These are phyloP conservation scores for Microplitis deprimator DNA, from an alignment of 2,888 invertebrate species.

Conservation along the genomic window DNA sequence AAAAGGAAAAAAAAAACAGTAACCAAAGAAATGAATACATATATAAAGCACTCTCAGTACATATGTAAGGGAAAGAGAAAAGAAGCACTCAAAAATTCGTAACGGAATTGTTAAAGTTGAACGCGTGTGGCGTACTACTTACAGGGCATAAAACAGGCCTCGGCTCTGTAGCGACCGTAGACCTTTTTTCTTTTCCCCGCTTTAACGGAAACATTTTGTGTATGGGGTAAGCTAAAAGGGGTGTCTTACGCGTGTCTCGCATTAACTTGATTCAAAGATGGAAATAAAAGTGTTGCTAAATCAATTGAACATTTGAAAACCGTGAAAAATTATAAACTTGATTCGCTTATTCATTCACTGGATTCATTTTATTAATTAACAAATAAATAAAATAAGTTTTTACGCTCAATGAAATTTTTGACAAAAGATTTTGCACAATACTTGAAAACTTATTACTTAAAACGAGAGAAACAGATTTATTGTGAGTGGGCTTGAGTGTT, in stretches of 20 bases:
- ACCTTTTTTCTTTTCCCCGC: background rate
- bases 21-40: conserved; percentile 13
- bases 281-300: conserved; percentile 6
- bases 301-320: background rate
- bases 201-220: conserved; percentile 9
- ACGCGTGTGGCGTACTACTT: conserved; percentile 10
- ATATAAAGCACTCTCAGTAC: background rate
- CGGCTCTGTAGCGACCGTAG: background rate
- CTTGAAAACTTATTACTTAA: too few species aligned
- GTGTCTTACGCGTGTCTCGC: conserved; percentile 21
- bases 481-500: too few species aligned
- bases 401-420: too few species aligned
- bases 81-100: conserved; percentile 35
- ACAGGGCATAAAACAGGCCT: background rate
- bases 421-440: too few species aligned
- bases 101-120: conserved; percentile 22
- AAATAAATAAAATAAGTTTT: too few species aligned
- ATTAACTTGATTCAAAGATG: conserved; percentile 17
- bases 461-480: conserved; percentile 2
- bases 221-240: background rate
- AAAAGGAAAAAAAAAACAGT: conserved; percentile 4
- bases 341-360: background rate
- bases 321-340: background rate
- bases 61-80: conserved; percentile 1
- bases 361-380: background rate